Conservation (phyloP, 53 echinoderm and acorn worm genomes). For the Paracentrotus lividus region DNA sequence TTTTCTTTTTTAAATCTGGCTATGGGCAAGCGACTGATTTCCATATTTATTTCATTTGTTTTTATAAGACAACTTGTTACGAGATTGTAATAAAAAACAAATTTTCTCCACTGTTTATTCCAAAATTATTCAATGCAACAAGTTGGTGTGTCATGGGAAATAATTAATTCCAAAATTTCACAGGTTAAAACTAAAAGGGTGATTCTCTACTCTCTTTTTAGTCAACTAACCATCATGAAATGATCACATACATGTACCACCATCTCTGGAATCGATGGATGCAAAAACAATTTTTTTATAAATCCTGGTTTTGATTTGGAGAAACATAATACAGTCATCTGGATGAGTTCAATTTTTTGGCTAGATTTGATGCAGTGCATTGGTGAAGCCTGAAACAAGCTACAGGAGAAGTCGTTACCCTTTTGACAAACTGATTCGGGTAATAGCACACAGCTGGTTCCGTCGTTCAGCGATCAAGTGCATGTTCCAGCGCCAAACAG, state of each 20-base stretch:
- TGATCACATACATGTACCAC: background rate
- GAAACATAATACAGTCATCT: conserved; percentile 12
- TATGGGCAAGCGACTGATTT: no score
- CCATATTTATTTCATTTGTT: no score
- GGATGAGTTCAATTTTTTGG: conserved; percentile 31
- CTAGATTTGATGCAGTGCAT: background rate
- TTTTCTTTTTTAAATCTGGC: no score
- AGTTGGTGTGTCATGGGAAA: no score
- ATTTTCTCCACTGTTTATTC: no score
- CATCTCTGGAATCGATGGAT: background rate
- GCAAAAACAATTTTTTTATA: background rate
- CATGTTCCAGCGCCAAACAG: background rate
- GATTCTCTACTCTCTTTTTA: background rate
- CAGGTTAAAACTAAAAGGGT: background rate
- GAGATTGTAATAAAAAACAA: no score
- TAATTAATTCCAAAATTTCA: no score
- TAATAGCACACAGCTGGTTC: background rate
- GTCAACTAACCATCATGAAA: background rate
- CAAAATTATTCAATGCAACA: no score
- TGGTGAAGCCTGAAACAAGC: background rate
- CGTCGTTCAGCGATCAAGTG: background rate
- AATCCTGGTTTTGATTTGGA: background rate
- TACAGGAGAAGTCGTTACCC: conserved; percentile 28
- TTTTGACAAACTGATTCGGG: conserved; percentile 3
- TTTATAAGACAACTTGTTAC: no score